These are phyloP conservation scores for Streblospio benedicti DNA, from an alignment of 1,140 invertebrate species.

Conservation along the genomic window DNA sequence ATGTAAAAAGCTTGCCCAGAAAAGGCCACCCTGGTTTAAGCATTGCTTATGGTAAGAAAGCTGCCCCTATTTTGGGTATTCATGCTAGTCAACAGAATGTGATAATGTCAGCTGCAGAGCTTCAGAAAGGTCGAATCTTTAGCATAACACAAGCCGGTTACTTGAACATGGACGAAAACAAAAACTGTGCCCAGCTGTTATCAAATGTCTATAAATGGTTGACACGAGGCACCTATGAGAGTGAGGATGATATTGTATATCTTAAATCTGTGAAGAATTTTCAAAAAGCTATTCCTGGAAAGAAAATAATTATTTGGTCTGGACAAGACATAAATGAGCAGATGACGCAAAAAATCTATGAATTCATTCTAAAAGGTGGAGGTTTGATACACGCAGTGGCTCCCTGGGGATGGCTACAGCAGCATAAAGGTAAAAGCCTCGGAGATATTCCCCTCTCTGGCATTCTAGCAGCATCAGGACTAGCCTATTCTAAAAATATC, in stretches of 20 bases:
- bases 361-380: constrained; percentile 10
- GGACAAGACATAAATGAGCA: too few relatives aligned
- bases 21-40: neutral
- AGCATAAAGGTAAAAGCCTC: neutral
- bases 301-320: too few relatives aligned
- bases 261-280: too few relatives aligned
- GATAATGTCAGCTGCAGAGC: constrained; percentile 1
- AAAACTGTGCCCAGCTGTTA: neutral
- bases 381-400: constrained; percentile 6
- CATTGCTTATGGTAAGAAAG: neutral
- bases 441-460: constrained; percentile 7
- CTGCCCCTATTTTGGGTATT: constrained; percentile 1
- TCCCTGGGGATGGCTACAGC: constrained; percentile 16
- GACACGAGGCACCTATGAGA: neutral
- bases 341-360: too few relatives aligned
- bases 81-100: neutral
- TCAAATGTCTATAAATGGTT: neutral
- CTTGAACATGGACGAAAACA: neutral
- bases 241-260: too few relatives aligned
- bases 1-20: neutral
- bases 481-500: constrained; percentile 1
- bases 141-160: neutral
- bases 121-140: constrained; percentile 5
- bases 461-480: neutral
- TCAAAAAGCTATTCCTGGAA: too few relatives aligned